Percentiles rank a stretch among this genome's conserved stretches.
phyloP scores from a whole-genome alignment of 2,113 vertebrate species.

The Zosterops lateralis region DNA sequence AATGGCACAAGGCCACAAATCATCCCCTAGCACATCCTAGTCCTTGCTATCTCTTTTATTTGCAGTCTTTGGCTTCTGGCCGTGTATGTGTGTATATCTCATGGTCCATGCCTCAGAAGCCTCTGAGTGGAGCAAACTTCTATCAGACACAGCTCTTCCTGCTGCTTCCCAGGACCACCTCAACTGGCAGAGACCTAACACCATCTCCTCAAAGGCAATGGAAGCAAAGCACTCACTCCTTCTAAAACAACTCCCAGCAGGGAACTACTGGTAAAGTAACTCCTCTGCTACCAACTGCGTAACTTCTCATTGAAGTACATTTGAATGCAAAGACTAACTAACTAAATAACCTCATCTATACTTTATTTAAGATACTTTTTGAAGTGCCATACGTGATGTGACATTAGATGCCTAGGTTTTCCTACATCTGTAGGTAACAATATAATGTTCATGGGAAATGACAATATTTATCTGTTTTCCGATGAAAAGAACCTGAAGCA shows the following conservation, averaged over 20 bases:
- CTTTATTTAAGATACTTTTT: not conserved
- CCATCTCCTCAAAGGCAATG: not conserved
- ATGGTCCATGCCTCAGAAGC: not conserved
- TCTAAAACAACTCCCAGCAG: not conserved
- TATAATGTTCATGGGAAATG: not conserved
- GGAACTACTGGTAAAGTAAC: not conserved
- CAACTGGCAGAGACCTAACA: not conserved
- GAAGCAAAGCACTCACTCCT: not conserved
- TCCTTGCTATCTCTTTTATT: not conserved
- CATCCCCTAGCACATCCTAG: fast-evolving
- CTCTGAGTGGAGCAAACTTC: not conserved
- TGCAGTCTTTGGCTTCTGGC: not conserved
- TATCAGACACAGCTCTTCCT: not conserved
- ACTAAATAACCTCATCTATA: not conserved
- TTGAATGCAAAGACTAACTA: not conserved
- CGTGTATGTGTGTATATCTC: fast-evolving
- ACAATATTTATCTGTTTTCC: constrained; percentile 4
- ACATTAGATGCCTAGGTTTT: not conserved
- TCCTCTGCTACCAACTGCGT: not conserved
- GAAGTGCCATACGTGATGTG: not conserved
- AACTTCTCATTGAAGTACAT: not conserved
- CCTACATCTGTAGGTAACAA: not conserved
- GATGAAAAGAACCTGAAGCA: not conserved
- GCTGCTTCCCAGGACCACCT: not conserved
- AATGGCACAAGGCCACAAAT: not conserved